These are phyloP conservation scores for Mimumesa dahlbomi DNA, from an alignment of 2,888 invertebrate species.

Conservation along the genomic window DNA sequence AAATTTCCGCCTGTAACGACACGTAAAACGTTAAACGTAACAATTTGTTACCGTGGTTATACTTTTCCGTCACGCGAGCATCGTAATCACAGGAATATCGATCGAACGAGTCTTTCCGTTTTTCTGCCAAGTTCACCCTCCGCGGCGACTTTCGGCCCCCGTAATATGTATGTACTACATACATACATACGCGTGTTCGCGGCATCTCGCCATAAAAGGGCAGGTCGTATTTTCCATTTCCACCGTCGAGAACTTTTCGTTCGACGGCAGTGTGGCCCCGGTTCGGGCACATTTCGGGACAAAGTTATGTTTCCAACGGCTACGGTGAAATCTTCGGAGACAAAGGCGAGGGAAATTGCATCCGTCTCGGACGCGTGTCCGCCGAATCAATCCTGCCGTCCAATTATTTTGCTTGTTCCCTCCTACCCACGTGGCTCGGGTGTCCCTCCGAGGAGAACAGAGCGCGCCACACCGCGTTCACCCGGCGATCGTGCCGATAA, in stretches of 20 bases:
- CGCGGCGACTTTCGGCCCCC: too few species aligned
- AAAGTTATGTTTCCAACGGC: slow-evolving; percentile 28
- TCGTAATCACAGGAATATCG: too few species aligned
- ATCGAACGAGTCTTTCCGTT: too few species aligned
- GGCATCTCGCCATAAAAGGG: slow-evolving; percentile 58
- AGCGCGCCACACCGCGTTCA: slow-evolving; percentile 35
- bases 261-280: too few species aligned
- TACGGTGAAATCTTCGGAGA: neutral
- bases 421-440: slow-evolving; percentile 52
- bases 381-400: slow-evolving; percentile 59
- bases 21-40: slow-evolving; percentile 3
- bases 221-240: slow-evolving; percentile 60
- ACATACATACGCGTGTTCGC: slow-evolving; percentile 16
- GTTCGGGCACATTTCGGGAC: too few species aligned
- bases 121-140: too few species aligned
- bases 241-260: slow-evolving; percentile 59
- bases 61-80: too few species aligned
- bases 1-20: slow-evolving; percentile 55
- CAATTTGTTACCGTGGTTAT: too few species aligned
- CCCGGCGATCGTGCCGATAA: slow-evolving; percentile 44
- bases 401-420: slow-evolving; percentile 68
- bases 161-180: neutral
- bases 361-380: slow-evolving; percentile 46
- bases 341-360: slow-evolving; percentile 25
- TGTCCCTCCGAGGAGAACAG: slow-evolving; percentile 25